A percentile compares a stretch with the other conserved stretches of the same genome.
phyloP scores from a whole-genome alignment of 2,797 vertebrate species.

The Mormyrus hasselquistii region DNA sequence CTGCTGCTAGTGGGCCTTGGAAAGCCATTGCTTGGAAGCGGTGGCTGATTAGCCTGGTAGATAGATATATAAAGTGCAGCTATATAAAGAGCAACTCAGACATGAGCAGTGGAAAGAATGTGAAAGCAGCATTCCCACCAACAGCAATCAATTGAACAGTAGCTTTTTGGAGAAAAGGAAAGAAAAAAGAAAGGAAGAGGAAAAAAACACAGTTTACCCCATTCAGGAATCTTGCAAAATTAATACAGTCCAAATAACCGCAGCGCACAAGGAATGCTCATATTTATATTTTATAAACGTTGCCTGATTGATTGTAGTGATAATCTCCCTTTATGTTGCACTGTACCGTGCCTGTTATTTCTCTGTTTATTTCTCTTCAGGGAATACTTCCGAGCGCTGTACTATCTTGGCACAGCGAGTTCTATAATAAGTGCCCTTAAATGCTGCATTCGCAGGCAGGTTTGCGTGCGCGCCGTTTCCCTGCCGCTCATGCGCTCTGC shows the following conservation, averaged over 20 bases:
- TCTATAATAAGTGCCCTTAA: background rate
- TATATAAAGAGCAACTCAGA: conserved; percentile 8
- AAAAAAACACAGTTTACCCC: background rate
- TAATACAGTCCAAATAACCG: background rate
- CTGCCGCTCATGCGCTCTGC: background rate
- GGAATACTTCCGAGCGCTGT: background rate
- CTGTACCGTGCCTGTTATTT: background rate
- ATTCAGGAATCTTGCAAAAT: background rate
- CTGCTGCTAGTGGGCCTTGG: background rate
- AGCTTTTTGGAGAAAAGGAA: background rate
- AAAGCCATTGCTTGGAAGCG: background rate
- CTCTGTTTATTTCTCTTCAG: background rate
- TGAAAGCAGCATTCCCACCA: background rate
- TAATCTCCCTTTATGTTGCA: background rate
- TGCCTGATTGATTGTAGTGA: background rate
- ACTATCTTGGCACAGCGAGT: background rate
- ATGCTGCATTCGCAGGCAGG: background rate
- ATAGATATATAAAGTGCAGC: background rate
- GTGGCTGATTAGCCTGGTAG: background rate
- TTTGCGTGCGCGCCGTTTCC: background rate
- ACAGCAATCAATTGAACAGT: background rate
- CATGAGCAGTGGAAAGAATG: background rate
- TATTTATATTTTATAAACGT: background rate
- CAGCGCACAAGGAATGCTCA: background rate
- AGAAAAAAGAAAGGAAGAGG: background rate